These are phyloP conservation scores for Colletes collaris DNA, from an alignment of 2,888 invertebrate species.

Conservation along the genomic window DNA sequence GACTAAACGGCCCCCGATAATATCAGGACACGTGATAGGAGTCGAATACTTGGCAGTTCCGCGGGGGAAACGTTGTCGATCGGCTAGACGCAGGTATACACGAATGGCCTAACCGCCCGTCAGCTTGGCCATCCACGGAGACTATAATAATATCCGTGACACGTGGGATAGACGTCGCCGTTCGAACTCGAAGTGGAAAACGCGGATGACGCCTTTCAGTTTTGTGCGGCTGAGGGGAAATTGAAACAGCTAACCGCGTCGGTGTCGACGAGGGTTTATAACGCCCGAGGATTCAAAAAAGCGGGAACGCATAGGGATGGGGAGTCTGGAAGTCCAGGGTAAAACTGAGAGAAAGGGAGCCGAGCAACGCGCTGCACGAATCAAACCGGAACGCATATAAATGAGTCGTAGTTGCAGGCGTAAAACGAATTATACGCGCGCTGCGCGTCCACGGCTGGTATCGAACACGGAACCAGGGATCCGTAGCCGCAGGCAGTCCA, in stretches of 20 bases:
- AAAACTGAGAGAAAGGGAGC: slow-evolving; percentile 35
- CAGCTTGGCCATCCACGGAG: slow-evolving; percentile 11
- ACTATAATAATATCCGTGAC: slow-evolving; percentile 39
- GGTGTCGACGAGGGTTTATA: slow-evolving; percentile 73
- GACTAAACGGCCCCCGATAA: too few species aligned
- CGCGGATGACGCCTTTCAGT: slow-evolving; percentile 75
- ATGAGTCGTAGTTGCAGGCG: too few species aligned
- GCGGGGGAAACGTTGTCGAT: slow-evolving; percentile 34
- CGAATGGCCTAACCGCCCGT: slow-evolving; percentile 3
- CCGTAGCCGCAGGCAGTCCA: too few species aligned
- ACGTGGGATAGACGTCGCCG: slow-evolving; percentile 25
- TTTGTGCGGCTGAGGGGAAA: slow-evolving; percentile 78
- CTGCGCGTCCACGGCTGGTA: slow-evolving; percentile 47
- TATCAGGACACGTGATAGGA: too few species aligned
- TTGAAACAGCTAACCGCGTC: slow-evolving; percentile 81
- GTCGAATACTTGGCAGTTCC: slow-evolving; percentile 33
- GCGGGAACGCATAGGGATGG: too few species aligned
- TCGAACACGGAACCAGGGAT: too few species aligned
- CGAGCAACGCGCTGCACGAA: slow-evolving; percentile 68
- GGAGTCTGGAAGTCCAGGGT: not conserved
- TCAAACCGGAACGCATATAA: slow-evolving; percentile 82
- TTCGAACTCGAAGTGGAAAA: slow-evolving; percentile 27
- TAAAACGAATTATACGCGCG: slow-evolving; percentile 79
- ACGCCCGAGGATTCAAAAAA: too few species aligned
- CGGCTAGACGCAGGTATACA: slow-evolving; percentile 10